phyloP scores from a whole-genome alignment of 2,797 vertebrate species.

The Anniella stebbinsi region DNA sequence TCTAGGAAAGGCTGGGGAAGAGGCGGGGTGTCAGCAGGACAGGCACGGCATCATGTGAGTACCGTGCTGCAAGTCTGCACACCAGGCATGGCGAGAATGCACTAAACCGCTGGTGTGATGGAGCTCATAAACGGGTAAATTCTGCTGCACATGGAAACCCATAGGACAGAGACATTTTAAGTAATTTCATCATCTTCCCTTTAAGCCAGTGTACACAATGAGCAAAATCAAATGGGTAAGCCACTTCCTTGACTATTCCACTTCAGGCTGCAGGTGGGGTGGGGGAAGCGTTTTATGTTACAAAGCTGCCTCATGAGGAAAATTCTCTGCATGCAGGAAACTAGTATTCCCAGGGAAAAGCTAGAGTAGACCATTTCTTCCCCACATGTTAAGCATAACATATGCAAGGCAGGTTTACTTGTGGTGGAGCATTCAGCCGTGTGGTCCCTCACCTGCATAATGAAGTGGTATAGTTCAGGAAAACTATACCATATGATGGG shows the following conservation, averaged over 20 bases:
- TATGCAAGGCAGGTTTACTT: not conserved
- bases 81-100: no score
- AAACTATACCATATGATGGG: not conserved
- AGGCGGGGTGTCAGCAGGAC: no score
- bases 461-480: not conserved
- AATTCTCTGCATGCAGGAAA: not conserved
- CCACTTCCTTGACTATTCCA: no score
- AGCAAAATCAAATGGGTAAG: not conserved
- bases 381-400: not conserved
- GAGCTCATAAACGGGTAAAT: not conserved
- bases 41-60: no score
- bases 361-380: not conserved
- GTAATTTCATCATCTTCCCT: not conserved
- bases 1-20: no score
- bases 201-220: no score
- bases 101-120: no score
- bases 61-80: no score
- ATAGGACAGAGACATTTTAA: not conserved
- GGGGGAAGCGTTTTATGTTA: not conserved
- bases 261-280: not conserved
- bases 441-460: no score
- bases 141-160: not conserved
- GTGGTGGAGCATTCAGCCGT: not conserved
- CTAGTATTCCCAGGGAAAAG: not conserved
- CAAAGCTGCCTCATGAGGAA: not conserved